Base-by-base conservation (phyloP, 2,888 invertebrate species). In the Acrocyrtus sp. region DNA sequence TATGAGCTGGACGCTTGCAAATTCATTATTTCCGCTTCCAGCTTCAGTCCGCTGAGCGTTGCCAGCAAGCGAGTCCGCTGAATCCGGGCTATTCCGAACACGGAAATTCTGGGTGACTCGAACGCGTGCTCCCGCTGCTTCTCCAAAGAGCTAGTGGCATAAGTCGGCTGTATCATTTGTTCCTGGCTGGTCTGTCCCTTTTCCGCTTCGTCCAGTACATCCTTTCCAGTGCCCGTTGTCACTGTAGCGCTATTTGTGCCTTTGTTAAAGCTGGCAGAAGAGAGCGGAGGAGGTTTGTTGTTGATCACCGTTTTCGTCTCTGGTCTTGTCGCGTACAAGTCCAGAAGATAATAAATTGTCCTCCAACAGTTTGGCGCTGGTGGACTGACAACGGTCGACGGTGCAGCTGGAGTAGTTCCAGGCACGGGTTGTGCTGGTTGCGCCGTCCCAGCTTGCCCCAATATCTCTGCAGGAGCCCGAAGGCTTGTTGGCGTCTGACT, bases 11-110 rank as follows among this genome's bases (percentile, higher is more conserved):
- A 94, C n/a, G 93, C 92, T 83, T 96, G 95, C 10, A 97, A 87
- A 68, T 93, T 94, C 17, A 93, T 93, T 66, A 98, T 92, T 86
- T 97, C 96, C 0, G 96, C 96, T 84, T 98, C 97, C 75, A 98
- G 86, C 85, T 97, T 97, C 56, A 98, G 86, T 0, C 97, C 97
- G 81, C 96, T 96, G 1, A 98, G 86, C 0, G 96, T 95, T 0
- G 97, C 97, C 74, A 96, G 86, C 8, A 96, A 85, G 6, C 93
- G 88, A 0, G 95, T 95, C 76, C 93, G 89, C 82, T 94, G 94
- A 79, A 98, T 94, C 83, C 94, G 88, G 2, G 90, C 92, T 1
- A 95, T 92, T 0, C 96, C 96, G 83, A 95, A 94, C 22, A 97
- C 92, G 4, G 78, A 75, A 10, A 81, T 50, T 17, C 81, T 60